Base-by-base conservation (phyloP, 2,888 invertebrate genomes). In the Nudaria mundana region DNA sequence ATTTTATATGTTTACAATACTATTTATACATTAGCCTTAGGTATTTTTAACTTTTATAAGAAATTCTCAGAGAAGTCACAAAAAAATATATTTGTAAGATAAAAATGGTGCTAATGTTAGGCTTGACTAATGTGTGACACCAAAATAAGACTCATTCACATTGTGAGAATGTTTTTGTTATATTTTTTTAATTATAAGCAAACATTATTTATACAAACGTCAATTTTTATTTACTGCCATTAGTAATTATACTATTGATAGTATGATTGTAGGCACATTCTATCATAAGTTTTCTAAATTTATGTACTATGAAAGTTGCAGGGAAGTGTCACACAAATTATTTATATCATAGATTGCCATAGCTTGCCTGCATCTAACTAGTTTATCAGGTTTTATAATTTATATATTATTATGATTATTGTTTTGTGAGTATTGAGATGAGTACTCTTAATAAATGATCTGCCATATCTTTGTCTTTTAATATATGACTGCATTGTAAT, bases 281-380 rank as follows among this genome's bases (percentile, higher is more conserved):
- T 60, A 58, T 66, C 64, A 66, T 75, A 76, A 71, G 64, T 67
- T 67, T 58, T 67, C 74, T 65, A 75, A 77, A 72, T 69, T 76
- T 62, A 25, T 7, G 12, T 14, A 40, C 32, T 38, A 73, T 76
- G 75, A 73, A 78, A 71, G 72, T 77, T 84, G 87, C 85, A 85
- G 84, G 86, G 77, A 81, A 82, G 81, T 81, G 73, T 79, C 76
- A 81, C 77, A 79, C 76, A 81, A 78, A 80, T 80, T 81, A 82
- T 82, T 82, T 82, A 79, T 81, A 70, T 72, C 73, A 83, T 81
- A 82, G 78, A 81, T 77, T 79, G 86, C 86, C 87, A 86, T 84
- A 85, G 72, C 87, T 87, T 88, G 85, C 88, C 87, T 85, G 81
- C 86, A 84, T 80, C 80, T n/a, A 82, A 85, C 87, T 86, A 86